These are phyloP conservation scores for Aptenodytes patagonicus DNA, from an alignment of 2,113 vertebrate genomes.

Conservation along the genomic window DNA sequence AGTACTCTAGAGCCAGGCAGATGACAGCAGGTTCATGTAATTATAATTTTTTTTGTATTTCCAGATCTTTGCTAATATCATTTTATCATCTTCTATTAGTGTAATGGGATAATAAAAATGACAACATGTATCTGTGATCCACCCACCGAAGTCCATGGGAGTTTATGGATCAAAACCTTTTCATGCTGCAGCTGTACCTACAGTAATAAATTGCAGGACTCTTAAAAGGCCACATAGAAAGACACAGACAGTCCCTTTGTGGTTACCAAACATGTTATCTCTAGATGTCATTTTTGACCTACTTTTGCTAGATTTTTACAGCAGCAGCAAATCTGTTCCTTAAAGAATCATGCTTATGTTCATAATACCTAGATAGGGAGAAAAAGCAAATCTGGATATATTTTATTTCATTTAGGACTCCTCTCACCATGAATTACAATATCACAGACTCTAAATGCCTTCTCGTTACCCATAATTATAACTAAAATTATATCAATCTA, in stretches of 20 bases:
- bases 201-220: not conserved
- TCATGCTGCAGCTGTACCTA: not conserved
- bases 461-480: conserved; percentile 74
- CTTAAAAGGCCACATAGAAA: conserved; percentile 22
- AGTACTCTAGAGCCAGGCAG: not conserved
- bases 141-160: not conserved
- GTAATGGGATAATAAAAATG: not conserved
- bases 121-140: not conserved
- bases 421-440: conserved; percentile 60
- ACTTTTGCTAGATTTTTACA: conserved; percentile 23
- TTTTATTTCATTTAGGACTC: conserved; percentile 51
- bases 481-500: conserved; percentile 71
- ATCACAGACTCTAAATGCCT: conserved; percentile 61
- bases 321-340: conserved; percentile 53
- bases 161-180: not conserved
- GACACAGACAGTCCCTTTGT: not conserved
- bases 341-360: not conserved
- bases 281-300: conserved; percentile 49
- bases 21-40: not conserved
- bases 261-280: conserved; percentile 14
- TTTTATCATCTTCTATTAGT: not conserved
- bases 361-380: conserved; percentile 5
- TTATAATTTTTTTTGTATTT: not conserved
- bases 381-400: not conserved
- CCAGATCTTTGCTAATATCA: not conserved